Base-by-base conservation (phyloP, 2,113 vertebrate species). In the Poicephalus gulielmi region DNA sequence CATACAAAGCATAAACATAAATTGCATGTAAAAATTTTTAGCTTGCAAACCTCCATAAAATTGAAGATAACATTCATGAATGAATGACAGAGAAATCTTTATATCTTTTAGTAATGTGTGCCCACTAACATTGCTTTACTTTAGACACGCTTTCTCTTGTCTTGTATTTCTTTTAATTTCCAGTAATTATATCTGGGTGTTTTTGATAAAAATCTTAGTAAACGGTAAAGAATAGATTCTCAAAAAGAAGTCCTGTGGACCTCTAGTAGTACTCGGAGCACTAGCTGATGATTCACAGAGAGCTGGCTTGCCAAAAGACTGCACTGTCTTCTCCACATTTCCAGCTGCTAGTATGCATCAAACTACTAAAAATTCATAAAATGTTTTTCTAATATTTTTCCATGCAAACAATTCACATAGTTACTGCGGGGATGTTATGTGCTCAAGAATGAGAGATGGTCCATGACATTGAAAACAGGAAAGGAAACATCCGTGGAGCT, bases 341-440 rank as follows among this genome's bases (percentile, higher is more conserved):
- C 64, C 86, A 94, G 68, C 67, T 94, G 82, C 49, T 92, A 35
- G 19, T 66, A 41, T 73, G 49, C 59, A 79, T 82, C 71, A 92
- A 93, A 63, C 44, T 87, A 85, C 31, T 78, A 22, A 71, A 85
- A 78, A 90, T 86, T 93, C 33, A 53, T 90, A 2, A 88, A 94
- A 94, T 94, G 59, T 30, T 93, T 88, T 80, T 67, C 67, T 78
- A 90, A 53, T 85, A 79, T 69, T 95, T 92, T 76, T 67, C 66
- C 46, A 30, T 71, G 33, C 83, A 76, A 95, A 78, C 44, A 81
- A 27, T 76, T 94, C 59, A 15, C 3, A 1, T 86, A 66, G 46
- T 92, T 95, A 94, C 80, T n/a, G 10, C 52, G 73, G 90, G 53
- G 47, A 82, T 64, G 22, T 75, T 92, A 31, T 25, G 22, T 76